phyloP scores from a whole-genome alignment of 2,797 vertebrate species.

The Sebastiscus albofasciatus region DNA sequence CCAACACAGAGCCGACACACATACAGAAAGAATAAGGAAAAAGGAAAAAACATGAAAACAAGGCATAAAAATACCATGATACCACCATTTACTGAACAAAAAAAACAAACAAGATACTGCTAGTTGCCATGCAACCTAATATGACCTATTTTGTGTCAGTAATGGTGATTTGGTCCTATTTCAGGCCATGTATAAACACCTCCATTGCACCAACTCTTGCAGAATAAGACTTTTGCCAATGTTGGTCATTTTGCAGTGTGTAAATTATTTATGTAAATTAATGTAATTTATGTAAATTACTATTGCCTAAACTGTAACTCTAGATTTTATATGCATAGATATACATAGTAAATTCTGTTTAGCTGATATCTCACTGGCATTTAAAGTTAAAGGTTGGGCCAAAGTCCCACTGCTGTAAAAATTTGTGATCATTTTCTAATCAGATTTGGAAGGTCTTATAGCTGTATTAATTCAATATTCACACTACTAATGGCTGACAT shows the following conservation, averaged over 20 bases:
- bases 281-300: neutral
- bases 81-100: slow-evolving; percentile 9
- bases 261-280: neutral
- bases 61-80: slow-evolving; percentile 9
- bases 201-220: neutral
- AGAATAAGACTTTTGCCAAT: neutral
- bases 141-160: slow-evolving; percentile 27
- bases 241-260: neutral
- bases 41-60: neutral
- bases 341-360: neutral
- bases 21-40: neutral
- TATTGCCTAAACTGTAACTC: neutral
- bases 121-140: slow-evolving; percentile 59
- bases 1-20: neutral
- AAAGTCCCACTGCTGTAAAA: slow-evolving; percentile 12
- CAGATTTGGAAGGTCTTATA: slow-evolving; percentile 40
- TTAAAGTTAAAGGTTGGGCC: slow-evolving; percentile 33
- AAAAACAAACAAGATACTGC: slow-evolving; percentile 28
- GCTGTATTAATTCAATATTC: slow-evolving; percentile 36
- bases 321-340: neutral
- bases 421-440: slow-evolving; percentile 40
- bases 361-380: slow-evolving; percentile 19
- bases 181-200: neutral
- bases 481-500: slow-evolving; percentile 40
- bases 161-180: slow-evolving; percentile 27